These are phyloP conservation scores for Apamea epomidion DNA, from an alignment of 2,888 invertebrate species.

Conservation along the genomic window DNA sequence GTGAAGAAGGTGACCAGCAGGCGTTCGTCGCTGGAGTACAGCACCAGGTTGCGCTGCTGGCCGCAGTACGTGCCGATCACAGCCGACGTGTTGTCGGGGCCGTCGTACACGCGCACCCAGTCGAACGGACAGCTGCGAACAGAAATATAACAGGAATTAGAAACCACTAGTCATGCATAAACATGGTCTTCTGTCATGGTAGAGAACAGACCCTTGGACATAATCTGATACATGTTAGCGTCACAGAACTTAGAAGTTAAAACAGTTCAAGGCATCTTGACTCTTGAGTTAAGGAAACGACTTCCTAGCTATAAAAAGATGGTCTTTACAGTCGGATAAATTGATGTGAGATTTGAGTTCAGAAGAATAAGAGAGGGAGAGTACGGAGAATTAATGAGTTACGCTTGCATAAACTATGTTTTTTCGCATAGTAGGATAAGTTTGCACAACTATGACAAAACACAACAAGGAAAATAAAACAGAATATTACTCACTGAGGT, in stretches of 20 bases:
- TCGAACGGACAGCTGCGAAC: conserved; percentile 98
- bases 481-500: conserved; percentile 94
- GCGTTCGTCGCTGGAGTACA: conserved; percentile 97
- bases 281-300: background rate
- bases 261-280: background rate
- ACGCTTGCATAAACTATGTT: background rate
- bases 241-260: background rate
- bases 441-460: background rate
- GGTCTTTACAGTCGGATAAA: background rate
- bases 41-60: conserved; percentile 98
- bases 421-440: background rate
- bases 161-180: background rate
- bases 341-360: background rate
- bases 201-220: background rate
- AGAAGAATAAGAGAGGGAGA: too few relatives aligned
- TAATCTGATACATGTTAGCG: background rate
- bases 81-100: conserved; percentile 96
- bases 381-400: too few relatives aligned
- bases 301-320: background rate
- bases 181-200: background rate
- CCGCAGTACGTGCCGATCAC: conserved; percentile 99
- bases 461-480: background rate
- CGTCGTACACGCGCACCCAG: conserved; percentile 99
- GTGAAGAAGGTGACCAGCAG: conserved; percentile 98
- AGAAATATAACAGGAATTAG: background rate